These are phyloP conservation scores for Sycophila sp. DNA, from an alignment of 1,140 invertebrate species.

Conservation along the genomic window DNA sequence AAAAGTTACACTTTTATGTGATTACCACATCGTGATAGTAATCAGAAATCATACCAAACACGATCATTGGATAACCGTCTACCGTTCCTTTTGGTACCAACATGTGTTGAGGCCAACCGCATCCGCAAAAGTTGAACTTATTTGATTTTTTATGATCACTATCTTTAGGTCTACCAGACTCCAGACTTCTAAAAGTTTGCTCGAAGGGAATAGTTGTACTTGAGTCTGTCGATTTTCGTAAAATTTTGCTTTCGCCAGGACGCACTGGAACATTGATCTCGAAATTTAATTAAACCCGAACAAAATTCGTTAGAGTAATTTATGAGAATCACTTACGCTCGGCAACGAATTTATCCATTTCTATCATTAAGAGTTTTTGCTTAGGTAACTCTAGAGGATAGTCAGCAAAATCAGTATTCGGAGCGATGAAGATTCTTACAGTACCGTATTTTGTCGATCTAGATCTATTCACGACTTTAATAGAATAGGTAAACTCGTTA, in stretches of 20 bases:
- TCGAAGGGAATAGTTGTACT: constrained; percentile 80
- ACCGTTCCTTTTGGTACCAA: constrained; percentile 78
- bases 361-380: constrained; percentile 77
- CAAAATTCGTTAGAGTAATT: not conserved
- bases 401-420: constrained; percentile 75
- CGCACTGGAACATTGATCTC: not conserved
- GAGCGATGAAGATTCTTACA: constrained; percentile 79
- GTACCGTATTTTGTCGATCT: constrained; percentile 70
- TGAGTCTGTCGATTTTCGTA: constrained; percentile 71
- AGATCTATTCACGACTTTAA: constrained; percentile 73
- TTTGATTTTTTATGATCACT: constrained; percentile 39
- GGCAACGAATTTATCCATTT: constrained; percentile 79
- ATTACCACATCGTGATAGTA: constrained; percentile 75
- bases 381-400: constrained; percentile 72
- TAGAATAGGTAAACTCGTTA: constrained; percentile 71
- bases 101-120: constrained; percentile 89
- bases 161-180: not conserved
- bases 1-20: not conserved
- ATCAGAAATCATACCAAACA: constrained; percentile 86
- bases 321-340: constrained; percentile 65
- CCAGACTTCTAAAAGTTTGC: constrained; percentile 58
- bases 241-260: constrained; percentile 67
- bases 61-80: constrained; percentile 74
- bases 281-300: not conserved
- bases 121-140: constrained; percentile 69